Evolutionary conservation across 2,113 vertebrate species (phyloP).

Genomic region (Natator depressus): DNA sequence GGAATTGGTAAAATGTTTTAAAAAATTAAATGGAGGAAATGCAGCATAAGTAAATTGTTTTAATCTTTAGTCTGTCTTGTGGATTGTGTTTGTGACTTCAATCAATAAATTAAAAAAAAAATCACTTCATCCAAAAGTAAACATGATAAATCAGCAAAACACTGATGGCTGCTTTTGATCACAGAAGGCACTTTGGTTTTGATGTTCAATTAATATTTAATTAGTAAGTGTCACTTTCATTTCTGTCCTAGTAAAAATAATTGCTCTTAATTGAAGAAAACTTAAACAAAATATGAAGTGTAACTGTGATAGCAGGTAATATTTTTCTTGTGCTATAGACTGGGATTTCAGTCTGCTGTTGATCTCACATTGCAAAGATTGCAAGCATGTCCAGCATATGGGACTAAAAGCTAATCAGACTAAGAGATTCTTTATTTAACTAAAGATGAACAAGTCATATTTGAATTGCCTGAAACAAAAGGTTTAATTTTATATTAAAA

Average conservation of each 20-base stretch:
- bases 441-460: background rate
- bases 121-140: background rate
- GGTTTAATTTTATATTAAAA: background rate
- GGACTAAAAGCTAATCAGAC: background rate
- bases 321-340: background rate
- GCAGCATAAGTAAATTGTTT: background rate
- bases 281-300: accelerated
- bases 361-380: background rate
- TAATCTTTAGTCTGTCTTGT: background rate
- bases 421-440: background rate
- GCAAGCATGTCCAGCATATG: background rate
- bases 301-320: background rate
- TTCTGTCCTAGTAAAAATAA: background rate
- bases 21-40: background rate
- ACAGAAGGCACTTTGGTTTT: background rate
- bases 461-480: background rate
- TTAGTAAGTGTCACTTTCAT: background rate
- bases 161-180: background rate
- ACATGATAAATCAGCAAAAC: background rate
- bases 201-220: background rate
- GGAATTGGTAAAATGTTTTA: background rate
- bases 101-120: background rate
- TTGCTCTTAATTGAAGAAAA: background rate
- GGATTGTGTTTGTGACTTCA: background rate
- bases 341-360: background rate